A percentile compares a stretch with the other conserved stretches of the same genome.
Conservation (phyloP, 2,113 vertebrate genomes). For the Rhea americana region DNA sequence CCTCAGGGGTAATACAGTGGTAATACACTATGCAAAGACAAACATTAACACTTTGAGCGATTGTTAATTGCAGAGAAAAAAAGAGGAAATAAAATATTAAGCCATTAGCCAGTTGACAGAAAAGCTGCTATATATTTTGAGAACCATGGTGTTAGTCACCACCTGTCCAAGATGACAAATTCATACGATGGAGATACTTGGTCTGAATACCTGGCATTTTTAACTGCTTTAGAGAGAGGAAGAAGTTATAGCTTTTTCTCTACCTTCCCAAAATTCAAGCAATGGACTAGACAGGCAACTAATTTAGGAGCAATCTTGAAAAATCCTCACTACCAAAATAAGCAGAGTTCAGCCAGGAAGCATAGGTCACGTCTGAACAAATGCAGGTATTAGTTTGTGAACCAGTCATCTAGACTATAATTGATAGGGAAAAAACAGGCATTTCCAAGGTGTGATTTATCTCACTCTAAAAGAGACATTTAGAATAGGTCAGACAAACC, state of each 20-base stretch:
- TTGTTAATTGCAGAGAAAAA: background rate
- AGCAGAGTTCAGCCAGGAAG: background rate
- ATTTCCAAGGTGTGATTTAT: background rate
- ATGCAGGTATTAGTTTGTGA: background rate
- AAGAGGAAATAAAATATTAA: background rate
- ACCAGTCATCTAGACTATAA: fast-evolving
- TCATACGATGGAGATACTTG: background rate
- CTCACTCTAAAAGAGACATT: background rate
- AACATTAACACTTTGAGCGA: background rate
- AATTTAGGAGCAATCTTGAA: background rate
- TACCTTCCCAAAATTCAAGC: background rate
- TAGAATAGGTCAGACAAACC: background rate
- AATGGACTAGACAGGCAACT: background rate
- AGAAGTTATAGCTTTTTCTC: background rate
- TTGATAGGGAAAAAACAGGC: background rate
- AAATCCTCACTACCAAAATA: background rate
- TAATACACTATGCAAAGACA: background rate
- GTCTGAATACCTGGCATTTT: background rate
- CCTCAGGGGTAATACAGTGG: fast-evolving
- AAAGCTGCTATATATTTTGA: background rate
- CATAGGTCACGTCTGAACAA: background rate
- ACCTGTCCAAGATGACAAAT: background rate
- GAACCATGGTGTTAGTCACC: fast-evolving
- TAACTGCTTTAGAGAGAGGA: background rate
- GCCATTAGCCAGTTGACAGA: background rate